Evolutionary conservation across 2,797 vertebrate species (phyloP).

Genomic region (Schizopygopsis pylzovi): DNA sequence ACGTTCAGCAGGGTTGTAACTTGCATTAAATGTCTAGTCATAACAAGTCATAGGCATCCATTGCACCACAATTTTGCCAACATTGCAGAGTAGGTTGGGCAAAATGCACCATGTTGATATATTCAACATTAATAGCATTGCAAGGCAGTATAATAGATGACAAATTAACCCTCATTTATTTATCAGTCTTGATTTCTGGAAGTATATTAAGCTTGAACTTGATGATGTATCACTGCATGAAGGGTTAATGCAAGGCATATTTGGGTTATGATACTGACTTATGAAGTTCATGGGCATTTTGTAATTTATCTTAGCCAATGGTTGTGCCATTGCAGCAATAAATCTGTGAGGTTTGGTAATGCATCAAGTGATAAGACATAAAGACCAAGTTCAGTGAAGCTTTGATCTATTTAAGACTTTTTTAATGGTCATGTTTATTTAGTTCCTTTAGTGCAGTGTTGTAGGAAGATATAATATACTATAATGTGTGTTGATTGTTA

Average conservation of each 20-base stretch:
- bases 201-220: background rate
- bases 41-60: slow-evolving; percentile 6
- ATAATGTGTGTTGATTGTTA: background rate
- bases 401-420: slow-evolving; percentile 29
- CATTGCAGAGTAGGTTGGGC: background rate
- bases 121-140: background rate
- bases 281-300: slow-evolving; percentile 14
- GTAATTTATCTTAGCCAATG: slow-evolving; percentile 41
- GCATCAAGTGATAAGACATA: background rate
- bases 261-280: slow-evolving; percentile 7
- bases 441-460: background rate
- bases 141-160: background rate
- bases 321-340: slow-evolving; percentile 19
- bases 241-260: slow-evolving; percentile 26
- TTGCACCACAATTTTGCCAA: background rate
- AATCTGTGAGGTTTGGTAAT: background rate
- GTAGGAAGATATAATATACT: background rate
- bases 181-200: background rate
- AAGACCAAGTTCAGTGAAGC: slow-evolving; percentile 37
- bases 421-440: background rate
- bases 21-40: slow-evolving; percentile 12
- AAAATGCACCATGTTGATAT: background rate
- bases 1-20: slow-evolving; percentile 13
- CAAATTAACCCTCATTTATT: background rate
- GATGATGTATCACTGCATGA: background rate